These are phyloP conservation scores for Cheilosia variabilis DNA, from an alignment of 2,888 invertebrate genomes.

Conservation along the genomic window DNA sequence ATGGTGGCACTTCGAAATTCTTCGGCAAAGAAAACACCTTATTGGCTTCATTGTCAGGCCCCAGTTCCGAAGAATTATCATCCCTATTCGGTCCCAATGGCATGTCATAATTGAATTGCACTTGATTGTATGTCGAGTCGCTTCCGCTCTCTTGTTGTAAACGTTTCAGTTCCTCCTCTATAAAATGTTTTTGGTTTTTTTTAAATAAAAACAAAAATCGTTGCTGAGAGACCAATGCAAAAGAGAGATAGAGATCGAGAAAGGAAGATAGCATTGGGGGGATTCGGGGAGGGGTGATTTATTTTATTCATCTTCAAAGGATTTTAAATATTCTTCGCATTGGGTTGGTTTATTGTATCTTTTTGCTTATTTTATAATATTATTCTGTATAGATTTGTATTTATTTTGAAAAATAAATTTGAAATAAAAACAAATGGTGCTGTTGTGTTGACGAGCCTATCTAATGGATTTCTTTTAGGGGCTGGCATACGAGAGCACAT, in stretches of 20 bases:
- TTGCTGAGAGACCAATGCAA: constrained; percentile 62
- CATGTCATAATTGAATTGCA: constrained; percentile 90
- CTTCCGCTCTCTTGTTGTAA: constrained; percentile 88
- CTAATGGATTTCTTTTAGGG: constrained; percentile 23
- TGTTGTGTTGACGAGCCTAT: constrained; percentile 48
- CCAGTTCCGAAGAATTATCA: constrained; percentile 75
- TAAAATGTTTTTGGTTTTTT: constrained; percentile 77
- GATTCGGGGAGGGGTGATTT: constrained; percentile 28
- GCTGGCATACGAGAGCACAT: constrained; percentile 2
- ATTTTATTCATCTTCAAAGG: constrained; percentile 35
- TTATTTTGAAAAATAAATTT: constrained; percentile 68
- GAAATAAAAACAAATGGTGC: constrained; percentile 73
- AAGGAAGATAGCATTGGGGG: constrained; percentile 55
- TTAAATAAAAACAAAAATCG: constrained; percentile 69
- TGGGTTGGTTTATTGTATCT: constrained; percentile 23
- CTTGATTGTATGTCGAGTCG: constrained; percentile 87
- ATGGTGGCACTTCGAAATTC: constrained; percentile 90
- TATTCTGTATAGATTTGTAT: constrained; percentile 59
- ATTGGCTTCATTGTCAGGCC: constrained; percentile 87
- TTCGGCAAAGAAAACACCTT: constrained; percentile 90
- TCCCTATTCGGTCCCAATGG: constrained; percentile 84
- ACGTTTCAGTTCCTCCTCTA: constrained; percentile 96
- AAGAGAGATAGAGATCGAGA: constrained; percentile 51
- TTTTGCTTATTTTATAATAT: constrained; percentile 33
- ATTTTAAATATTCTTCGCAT: constrained; percentile 21